A percentile compares a stretch with the other conserved stretches of the same genome.
These are phyloP conservation scores for Tenthredo scrophulariae DNA, from an alignment of 2,888 invertebrate species.

Conservation along the genomic window DNA sequence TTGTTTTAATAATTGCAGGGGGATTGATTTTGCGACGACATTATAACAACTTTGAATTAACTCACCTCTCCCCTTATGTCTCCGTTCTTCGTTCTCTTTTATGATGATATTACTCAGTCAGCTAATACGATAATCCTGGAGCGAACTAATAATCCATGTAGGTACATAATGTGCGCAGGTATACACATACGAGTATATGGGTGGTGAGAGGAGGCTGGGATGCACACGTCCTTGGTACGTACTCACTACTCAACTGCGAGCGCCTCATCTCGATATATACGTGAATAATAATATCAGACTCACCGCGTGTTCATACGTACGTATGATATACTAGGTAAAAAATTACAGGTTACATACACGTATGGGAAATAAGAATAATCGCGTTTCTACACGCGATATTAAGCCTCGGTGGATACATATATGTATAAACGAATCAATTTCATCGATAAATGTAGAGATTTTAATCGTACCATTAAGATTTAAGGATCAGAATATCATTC, in stretches of 20 bases:
- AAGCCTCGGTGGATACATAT: too few relatives aligned
- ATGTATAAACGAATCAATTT: too few relatives aligned
- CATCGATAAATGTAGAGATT: too few relatives aligned
- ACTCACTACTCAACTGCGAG: background rate
- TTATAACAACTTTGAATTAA: slow-evolving; percentile 9
- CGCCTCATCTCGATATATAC: background rate
- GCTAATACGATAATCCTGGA: slow-evolving; percentile 17
- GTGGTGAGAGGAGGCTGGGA: slow-evolving; percentile 32
- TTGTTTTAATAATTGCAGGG: background rate
- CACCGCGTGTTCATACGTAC: background rate
- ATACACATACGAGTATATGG: background rate
- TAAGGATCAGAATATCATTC: too few relatives aligned
- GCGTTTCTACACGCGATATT: too few relatives aligned
- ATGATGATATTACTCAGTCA: background rate
- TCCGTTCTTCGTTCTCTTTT: background rate
- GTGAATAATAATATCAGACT: background rate
- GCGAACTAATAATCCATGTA: slow-evolving; percentile 1
- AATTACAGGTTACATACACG: too few relatives aligned
- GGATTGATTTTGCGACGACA: background rate
- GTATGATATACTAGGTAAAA: too few relatives aligned
- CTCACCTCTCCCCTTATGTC: background rate
- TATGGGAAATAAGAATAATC: too few relatives aligned
- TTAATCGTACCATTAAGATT: too few relatives aligned
- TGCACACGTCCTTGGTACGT: slow-evolving; percentile 21
- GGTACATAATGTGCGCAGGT: background rate